phyloP scores from a whole-genome alignment of 2,888 invertebrate genomes.

The Spilosoma lubricipeda region DNA sequence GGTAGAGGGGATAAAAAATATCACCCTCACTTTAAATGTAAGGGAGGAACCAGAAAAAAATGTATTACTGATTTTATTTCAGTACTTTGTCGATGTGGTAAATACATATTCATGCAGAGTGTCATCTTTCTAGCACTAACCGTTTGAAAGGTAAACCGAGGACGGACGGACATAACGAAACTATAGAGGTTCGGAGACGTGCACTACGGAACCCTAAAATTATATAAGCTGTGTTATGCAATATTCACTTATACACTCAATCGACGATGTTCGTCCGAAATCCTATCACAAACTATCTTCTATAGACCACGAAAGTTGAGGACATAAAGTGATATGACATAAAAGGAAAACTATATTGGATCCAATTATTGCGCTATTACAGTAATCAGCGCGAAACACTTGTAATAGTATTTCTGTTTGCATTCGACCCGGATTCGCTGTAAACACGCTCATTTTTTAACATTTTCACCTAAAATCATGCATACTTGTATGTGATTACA shows the following conservation, averaged over 20 bases:
- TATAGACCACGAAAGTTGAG: not conserved
- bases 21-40: too few species aligned
- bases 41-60: too few species aligned
- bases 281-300: not conserved
- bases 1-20: too few species aligned
- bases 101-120: too few species aligned
- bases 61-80: too few species aligned
- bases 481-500: slow-evolving; percentile 41
- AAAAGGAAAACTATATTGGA: not conserved
- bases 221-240: not conserved
- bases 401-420: slow-evolving; percentile 13
- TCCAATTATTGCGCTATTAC: not conserved
- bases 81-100: too few species aligned
- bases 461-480: slow-evolving; percentile 42
- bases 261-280: not conserved
- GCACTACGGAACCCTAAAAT: too few species aligned
- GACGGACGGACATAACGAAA: too few species aligned
- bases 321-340: not conserved
- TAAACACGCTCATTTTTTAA: slow-evolving; percentile 34
- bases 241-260: not conserved
- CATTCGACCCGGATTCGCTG: slow-evolving; percentile 39
- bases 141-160: too few species aligned
- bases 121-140: too few species aligned
- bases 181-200: too few species aligned
- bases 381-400: slow-evolving; percentile 18